These are phyloP conservation scores for Isoperla grammatica DNA, from an alignment of 2,888 invertebrate species.

Conservation along the genomic window DNA sequence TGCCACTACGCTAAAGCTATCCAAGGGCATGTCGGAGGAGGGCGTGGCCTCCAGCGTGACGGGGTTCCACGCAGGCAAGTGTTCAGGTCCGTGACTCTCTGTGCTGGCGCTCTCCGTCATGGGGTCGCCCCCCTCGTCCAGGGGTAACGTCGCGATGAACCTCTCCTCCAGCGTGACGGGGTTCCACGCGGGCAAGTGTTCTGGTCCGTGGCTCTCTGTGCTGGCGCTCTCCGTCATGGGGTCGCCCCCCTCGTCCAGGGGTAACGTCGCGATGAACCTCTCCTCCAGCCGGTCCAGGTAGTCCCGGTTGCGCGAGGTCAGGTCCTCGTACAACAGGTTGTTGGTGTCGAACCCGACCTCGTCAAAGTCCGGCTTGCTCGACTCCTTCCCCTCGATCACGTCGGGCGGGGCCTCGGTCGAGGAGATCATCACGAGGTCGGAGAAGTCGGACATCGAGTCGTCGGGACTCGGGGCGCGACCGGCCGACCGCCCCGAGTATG, in stretches of 20 bases:
- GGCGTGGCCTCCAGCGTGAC: neutral
- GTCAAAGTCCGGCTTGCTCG: neutral
- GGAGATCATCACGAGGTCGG: constrained; percentile 3
- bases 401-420: neutral
- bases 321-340: too few relatives aligned
- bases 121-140: neutral
- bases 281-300: constrained; percentile 4
- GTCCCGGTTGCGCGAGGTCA: too few relatives aligned
- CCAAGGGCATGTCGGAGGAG: neutral
- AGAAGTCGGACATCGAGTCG: neutral
- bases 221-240: neutral
- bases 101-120: neutral
- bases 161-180: neutral
- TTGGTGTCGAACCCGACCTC: constrained; percentile 6
- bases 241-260: neutral
- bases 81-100: neutral
- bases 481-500: neutral
- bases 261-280: neutral
- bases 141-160: neutral
- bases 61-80: neutral
- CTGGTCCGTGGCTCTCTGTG: neutral
- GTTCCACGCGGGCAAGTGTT: too few relatives aligned
- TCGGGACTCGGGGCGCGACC: neutral
- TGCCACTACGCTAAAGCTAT: too few relatives aligned
- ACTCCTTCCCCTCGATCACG: neutral